Conservation (phyloP, 2,797 vertebrate species). For the Pelochelys cantorii region DNA sequence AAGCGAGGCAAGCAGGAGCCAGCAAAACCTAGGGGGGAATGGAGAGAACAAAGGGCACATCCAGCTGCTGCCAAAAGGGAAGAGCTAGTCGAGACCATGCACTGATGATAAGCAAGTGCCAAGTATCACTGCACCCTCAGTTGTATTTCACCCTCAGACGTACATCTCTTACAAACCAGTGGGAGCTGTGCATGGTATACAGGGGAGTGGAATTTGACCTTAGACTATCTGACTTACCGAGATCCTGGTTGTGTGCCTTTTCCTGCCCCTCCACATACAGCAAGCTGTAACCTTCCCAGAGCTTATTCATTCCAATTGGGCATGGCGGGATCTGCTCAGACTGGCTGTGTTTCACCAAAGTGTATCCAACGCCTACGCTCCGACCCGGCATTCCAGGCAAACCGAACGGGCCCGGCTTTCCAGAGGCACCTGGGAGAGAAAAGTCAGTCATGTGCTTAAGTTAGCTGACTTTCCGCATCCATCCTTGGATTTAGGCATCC, state of each 20-base stretch:
- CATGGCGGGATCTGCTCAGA: constrained; percentile 90
- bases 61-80: neutral
- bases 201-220: neutral
- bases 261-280: constrained; percentile 93
- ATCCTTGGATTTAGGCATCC: neutral
- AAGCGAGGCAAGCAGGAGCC: constrained; percentile 95
- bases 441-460: neutral
- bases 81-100: neutral
- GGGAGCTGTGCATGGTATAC: neutral
- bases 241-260: constrained; percentile 96
- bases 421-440: constrained; percentile 83
- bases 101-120: accelerated
- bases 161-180: neutral
- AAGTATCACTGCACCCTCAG: accelerated
- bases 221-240: constrained; percentile 81
- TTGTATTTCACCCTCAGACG: accelerated
- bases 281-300: constrained; percentile 96
- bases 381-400: constrained; percentile 83
- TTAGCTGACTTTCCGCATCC: neutral
- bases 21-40: constrained; percentile 88
- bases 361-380: constrained; percentile 88
- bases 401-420: constrained; percentile 83
- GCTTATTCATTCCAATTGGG: constrained; percentile 89
- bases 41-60: neutral
- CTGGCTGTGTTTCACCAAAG: constrained; percentile 96